Base-by-base conservation (phyloP, 92 coral and sea anemone species). In the Epizoanthus ramosus region DNA sequence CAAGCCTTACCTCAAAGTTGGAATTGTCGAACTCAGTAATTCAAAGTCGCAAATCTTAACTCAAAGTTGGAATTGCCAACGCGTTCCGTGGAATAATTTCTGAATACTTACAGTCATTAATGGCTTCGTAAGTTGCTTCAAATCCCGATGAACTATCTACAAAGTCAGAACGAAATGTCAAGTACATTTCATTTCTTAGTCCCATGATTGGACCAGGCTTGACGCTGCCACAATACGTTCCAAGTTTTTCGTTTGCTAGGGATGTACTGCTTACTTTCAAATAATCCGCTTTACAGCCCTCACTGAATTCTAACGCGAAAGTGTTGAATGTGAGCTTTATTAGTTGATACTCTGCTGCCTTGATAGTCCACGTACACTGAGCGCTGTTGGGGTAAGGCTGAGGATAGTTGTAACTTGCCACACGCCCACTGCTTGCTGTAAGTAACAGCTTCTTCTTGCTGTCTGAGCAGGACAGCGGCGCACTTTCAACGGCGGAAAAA, bases 21-120 rank as follows among this genome's bases (percentile, higher is more conserved):
- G n/a, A n/a, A n/a, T n/a, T n/a, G n/a, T n/a, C n/a, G n/a, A n/a
- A n/a, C n/a, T n/a, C n/a, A n/a, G n/a, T n/a, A n/a, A n/a, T n/a
- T n/a, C n/a, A n/a, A n/a, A n/a, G n/a, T n/a, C n/a, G n/a, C n/a
- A n/a, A n/a, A n/a, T n/a, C n/a, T n/a, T n/a, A n/a, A n/a, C n/a
- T n/a, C n/a, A n/a, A n/a, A n/a, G n/a, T n/a, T n/a, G n/a, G n/a
- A n/a, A n/a, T n/a, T n/a, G n/a, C n/a, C n/a, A n/a, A n/a, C n/a
- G n/a, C n/a, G n/a, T n/a, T n/a, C n/a, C n/a, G n/a, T n/a, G n/a
- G n/a, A n/a, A n/a, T n/a, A n/a, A n/a, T n/a, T n/a, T n/a, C n/a
- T n/a, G n/a, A n/a, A n/a, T n/a, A 75, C 80, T 57, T 31, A 75
- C 80, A 22, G 68, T 75, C 80, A 58, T 75, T 75, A 9, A 75